Percentiles rank a stretch among this genome's conserved stretches.
Evolutionary conservation across 2,797 vertebrate genomes (phyloP).

Genomic region (Lacerta agilis): DNA sequence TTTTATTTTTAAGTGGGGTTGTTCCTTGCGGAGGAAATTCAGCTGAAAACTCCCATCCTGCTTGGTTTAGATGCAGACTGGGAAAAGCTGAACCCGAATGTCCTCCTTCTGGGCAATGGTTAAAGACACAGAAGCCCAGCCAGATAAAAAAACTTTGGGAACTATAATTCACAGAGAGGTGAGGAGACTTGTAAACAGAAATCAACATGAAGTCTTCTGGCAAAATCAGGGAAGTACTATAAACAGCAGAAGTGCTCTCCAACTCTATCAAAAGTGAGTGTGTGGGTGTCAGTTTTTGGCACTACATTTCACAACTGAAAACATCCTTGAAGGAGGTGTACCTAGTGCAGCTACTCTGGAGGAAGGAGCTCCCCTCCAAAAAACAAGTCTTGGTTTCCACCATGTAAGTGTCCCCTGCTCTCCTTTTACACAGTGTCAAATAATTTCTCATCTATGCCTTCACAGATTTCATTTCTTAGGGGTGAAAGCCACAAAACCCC

Average conservation of each 20-base stretch:
- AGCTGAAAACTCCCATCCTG: background rate
- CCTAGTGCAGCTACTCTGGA: background rate
- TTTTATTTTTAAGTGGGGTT: no score
- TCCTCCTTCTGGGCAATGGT: background rate
- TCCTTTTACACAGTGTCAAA: slow-evolving; percentile 1
- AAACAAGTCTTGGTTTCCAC: background rate
- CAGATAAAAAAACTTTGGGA: background rate
- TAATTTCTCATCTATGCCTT: background rate
- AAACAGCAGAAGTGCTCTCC: background rate
- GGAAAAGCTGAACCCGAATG: background rate
- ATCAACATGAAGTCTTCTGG: background rate
- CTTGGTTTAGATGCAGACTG: background rate
- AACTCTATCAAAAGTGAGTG: background rate
- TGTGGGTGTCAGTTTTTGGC: background rate
- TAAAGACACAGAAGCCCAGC: background rate
- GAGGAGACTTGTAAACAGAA: background rate
- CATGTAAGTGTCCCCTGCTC: background rate
- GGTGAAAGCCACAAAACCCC: background rate
- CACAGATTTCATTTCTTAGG: background rate
- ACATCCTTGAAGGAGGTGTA: background rate
- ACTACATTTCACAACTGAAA: background rate
- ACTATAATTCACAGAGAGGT: background rate
- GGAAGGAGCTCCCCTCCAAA: background rate
- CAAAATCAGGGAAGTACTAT: background rate
- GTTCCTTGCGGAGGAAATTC: background rate